Base-by-base conservation (phyloP, 2,113 vertebrate genomes). In the Litocranius walleri region DNA sequence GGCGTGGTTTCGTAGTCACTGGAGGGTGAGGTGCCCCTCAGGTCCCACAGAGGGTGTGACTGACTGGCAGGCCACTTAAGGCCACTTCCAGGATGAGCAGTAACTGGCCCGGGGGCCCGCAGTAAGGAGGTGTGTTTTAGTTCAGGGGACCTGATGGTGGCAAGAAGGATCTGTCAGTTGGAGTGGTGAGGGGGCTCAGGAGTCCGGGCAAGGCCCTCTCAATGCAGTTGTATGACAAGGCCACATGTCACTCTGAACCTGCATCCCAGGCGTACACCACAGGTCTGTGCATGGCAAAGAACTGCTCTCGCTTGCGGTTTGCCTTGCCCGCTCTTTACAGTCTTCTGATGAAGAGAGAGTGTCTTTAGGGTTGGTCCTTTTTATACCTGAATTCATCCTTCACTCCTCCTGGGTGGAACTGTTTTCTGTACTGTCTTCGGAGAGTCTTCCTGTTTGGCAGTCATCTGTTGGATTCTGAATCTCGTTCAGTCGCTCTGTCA, bases 221-320 rank as follows among this genome's bases (percentile, higher is more conserved):
- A 0, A 15, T 48, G 67, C 50, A 19, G 40, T 23, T 54, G 56
- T 14, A 33, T 48, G n/a, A n/a, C 61, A 56, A 59, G 43, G 8
- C 14, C 36, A 13, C 36, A 7, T 9, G 15, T 48, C 33, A 52
- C 48, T 14, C 2, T 23, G 59, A 52, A 36, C 27, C 27, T 83
- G 61, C 54, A 27, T 29, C n/a, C 14, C 36, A 23, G 81, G 21
- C 43, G 17, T 23, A 83, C 6, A 59, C 25, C 29, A 30, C 13
- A 19, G 48, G 12, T 6, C 12, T 48, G 1, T 15, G 23, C 14
- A 0, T 54, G 27, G 2, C 25, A 21, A 77, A 43, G n/a, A n/a
- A 2, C 36, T 30, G 17, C 36, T 86, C 40, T 95, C 45, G 0
- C 54, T n/a, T 77, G 2, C 6, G 14, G 30, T 64, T 84, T 61